Base-by-base conservation (phyloP, 1,140 invertebrate species). In the Heterodera schachtii region DNA sequence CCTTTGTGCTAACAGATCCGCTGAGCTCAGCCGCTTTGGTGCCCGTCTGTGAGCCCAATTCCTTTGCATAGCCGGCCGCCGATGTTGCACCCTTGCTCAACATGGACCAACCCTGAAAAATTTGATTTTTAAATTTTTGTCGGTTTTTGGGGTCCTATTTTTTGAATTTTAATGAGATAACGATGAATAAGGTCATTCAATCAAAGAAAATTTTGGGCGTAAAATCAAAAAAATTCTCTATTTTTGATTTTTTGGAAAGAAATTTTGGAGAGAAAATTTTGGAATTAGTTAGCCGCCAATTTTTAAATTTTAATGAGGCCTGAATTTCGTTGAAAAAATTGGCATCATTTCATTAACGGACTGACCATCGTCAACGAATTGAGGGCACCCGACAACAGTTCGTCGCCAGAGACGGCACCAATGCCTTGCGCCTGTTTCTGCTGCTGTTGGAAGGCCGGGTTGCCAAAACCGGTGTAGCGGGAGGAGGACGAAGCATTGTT, bases 381-480 rank as follows among this genome's bases (percentile, higher is more conserved):
- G 84, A 89, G 82, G 21, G 89, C 89, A 69, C 87, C 89, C 8
- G 84, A 49, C 13, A 89, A 80, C 19, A 89, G 49, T 79, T 89
- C 88, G 78, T 82, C 67, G 19, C 81, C 41, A 44, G 80, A 13
- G 1, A 64, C 71, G 13, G 21, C 75, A 60, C 43, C n/a, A 41
- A 21, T 49, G 21, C 31, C 41, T 87, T 85, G 13, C 19, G 49
- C 73, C 76, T 69, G 47, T 31, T 52, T 8, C 41, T 73, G 60
- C n/a, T 78, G 57, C 44, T 57, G 79, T 78, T 83, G 86, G 79
- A 85, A 84, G 31, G 80, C 77, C 0, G 88, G 89, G 76, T 89
- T 89, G 52, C 88, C 88, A 79, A 89, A 89, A 21, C 88, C 88
- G 60, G 86, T 82, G 76, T 90, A 89, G 43, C 88, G 86, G 41